These are phyloP conservation scores for Pemphigus obesinymphae DNA, from an alignment of 1,140 invertebrate species.

Conservation along the genomic window DNA sequence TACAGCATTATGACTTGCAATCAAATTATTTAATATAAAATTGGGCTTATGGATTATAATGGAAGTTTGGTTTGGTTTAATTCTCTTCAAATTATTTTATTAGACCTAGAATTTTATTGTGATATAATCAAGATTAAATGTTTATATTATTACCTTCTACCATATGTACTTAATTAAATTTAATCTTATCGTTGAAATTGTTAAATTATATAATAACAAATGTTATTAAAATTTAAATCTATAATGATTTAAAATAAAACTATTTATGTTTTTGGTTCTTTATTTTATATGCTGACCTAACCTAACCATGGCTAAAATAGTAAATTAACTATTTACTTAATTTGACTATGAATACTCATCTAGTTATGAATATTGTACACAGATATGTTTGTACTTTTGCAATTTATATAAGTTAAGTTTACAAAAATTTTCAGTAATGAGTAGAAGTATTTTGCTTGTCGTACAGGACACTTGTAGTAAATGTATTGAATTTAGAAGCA, in stretches of 20 bases:
- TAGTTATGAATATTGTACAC: no score
- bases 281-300: no score
- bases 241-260: neutral
- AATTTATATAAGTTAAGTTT: no score
- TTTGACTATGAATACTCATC: no score
- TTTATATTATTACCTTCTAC: constrained; percentile 13
- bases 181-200: neutral
- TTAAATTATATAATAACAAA: neutral
- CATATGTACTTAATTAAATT: constrained; percentile 38
- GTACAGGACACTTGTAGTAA: no score
- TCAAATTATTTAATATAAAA: neutral
- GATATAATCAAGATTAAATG: constrained; percentile 25
- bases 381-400: no score
- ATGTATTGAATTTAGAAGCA: no score
- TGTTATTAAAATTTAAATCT: constrained; percentile 8
- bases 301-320: no score
- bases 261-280: no score
- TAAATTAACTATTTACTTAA: no score
- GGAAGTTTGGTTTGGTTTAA: neutral
- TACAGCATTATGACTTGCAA: constrained; percentile 21
- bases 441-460: no score
- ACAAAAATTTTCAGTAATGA: no score
- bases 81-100: constrained; percentile 20
- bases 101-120: constrained; percentile 29
- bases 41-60: neutral